Evolutionary conservation across 2,797 vertebrate species (phyloP).

Genomic region (Anas acuta): DNA sequence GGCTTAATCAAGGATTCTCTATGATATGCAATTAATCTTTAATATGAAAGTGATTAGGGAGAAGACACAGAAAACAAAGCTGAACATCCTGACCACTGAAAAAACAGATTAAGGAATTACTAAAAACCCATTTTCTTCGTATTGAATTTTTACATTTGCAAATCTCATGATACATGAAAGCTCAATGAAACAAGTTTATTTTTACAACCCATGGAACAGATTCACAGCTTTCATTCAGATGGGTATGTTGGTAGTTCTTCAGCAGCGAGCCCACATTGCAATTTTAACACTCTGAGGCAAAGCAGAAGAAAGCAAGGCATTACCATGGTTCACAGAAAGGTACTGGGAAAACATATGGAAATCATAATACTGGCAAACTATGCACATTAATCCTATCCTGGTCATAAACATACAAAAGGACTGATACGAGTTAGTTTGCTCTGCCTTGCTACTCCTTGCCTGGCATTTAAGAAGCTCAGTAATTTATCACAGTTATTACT

Average conservation of each 20-base stretch:
- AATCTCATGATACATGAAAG: conserved; percentile 34
- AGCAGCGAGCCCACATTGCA: conserved; percentile 17
- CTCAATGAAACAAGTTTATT: conserved; percentile 53
- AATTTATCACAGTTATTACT: not conserved
- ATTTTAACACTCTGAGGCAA: conserved; percentile 20
- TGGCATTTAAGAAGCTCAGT: not conserved
- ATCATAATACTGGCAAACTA: not conserved
- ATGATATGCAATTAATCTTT: conserved; percentile 64
- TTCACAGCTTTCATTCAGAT: conserved; percentile 54
- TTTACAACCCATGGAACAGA: conserved; percentile 29
- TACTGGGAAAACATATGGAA: not conserved
- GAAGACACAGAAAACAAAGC: conserved; percentile 22
- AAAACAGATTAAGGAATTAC: conserved; percentile 49
- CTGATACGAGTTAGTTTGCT: not conserved
- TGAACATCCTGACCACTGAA: conserved; percentile 14
- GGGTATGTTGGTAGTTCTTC: conserved; percentile 14
- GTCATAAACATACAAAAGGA: not conserved
- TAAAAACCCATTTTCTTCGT: conserved; percentile 38
- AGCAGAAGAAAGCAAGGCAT: not conserved
- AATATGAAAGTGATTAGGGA: conserved; percentile 44
- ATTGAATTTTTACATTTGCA: conserved; percentile 45
- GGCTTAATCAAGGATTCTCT: conserved; percentile 65
- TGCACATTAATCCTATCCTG: not conserved
- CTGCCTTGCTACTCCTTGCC: not conserved
- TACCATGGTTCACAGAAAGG: not conserved